Evolutionary conservation across 2,888 invertebrate genomes (phyloP), one percentile per base, ranked within the genome.

Genomic region (Macaria liturata): DNA sequence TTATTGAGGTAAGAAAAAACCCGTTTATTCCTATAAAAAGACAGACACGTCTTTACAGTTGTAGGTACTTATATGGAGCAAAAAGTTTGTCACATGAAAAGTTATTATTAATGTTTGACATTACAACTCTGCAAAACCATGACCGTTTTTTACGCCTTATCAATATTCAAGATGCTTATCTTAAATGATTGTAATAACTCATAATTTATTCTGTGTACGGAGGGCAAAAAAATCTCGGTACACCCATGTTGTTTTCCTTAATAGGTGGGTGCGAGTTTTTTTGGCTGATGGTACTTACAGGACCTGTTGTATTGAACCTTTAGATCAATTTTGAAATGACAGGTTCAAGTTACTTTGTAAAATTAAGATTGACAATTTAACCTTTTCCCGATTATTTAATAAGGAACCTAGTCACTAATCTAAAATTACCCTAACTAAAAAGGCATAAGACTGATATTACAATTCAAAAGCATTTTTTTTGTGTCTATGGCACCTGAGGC

Each of bases 121-220:
- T 50, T 37, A 39, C 50, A 44, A 53, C 34, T 46, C 58, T 46
- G 56, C 39, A 55, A 53, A 57, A 32, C 42, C 32, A 48, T 42
- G 49, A 47, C 46, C 46, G 49, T 57, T 80, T 78, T 80, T 79
- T 65, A 66, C 58, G 54, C 68, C 70, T 75, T 78, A 83, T 82
- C 78, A 81, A 80, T 79, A 83, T 78, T 66, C 77, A 67, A 79
- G 88, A 88, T 88, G 65, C 59, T 76, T 81, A 86, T 89, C 87
- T 81, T 85, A 89, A 88, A 86, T 83, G 84, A 79, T 83, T 80
- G 84, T 89, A 87, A 88, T 87, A 76, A 82, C 72, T 78, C 73
- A 74, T 88, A 88, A 87, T 86, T 77, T 83, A 84, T 87, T 79
- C 80, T 72, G 66, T 70, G 78, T 75, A 80, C 68, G 73, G 77